Evolutionary conservation across 1,140 invertebrate genomes (phyloP), one percentile per base, ranked within the genome.

Genomic region (Chymomyza costata): DNA sequence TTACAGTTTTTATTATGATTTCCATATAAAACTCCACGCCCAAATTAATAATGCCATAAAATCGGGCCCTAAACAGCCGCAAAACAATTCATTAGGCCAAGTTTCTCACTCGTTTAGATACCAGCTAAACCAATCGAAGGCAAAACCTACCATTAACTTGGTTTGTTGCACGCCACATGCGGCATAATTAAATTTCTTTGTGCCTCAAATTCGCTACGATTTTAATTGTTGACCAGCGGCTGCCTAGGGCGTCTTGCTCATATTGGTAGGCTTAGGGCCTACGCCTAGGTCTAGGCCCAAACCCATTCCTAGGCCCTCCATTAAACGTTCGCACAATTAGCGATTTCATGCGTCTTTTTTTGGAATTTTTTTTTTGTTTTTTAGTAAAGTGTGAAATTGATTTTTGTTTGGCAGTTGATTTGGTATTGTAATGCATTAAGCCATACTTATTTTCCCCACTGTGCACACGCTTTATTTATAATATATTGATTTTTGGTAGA

Each of bases 111-210:
- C 80, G 73, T 80, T 80, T 78, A 67, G 58, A 59, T 53, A 55
- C 43, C 53, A 67, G 56, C 10, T 6, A 6, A 11, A 34, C 5
- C 7, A 34, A 34, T 34, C 13, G 13, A 34, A 6, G 7, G 31
- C 31, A 34, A 34, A 6, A 34, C 7, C 13, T 34, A n/a, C 13
- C 7, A 34, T 34, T 34, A n/a, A n/a, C 13, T 34, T 5, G 10
- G 5, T 28, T 28, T 28, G 25, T 28, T 5, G 5, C 25, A 5
- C 46, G 59, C 73, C 73, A 61, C 73, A 80, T 80, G 73, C 46
- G 67, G 73, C 51, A 68, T 80, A 80, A 80, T 80, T 80, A 80
- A 80, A 81, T 80, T 80, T 48, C 60, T 80, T 80, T 80, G 68
- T 71, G 59, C 51, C 54, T 80, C 54, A 63, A 78, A 80, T 78